Evolutionary conservation across 1,140 invertebrate genomes (phyloP), one percentile per base, ranked within the genome.

Genomic region (Paralvinella palmiformis): DNA sequence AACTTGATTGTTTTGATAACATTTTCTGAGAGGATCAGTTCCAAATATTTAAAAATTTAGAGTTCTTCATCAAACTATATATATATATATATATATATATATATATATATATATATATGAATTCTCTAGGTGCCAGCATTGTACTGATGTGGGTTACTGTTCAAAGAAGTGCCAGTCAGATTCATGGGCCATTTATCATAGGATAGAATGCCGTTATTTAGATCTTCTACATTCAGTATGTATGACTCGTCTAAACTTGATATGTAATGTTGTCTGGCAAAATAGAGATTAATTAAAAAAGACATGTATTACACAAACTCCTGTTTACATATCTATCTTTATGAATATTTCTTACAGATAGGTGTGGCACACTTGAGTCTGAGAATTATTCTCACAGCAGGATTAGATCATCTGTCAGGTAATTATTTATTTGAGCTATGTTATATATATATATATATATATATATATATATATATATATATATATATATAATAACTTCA

Each of bases 351-450:
- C 1, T 56, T 57, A 27, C 56, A 80, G 79, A 72, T 91, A 52
- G 90, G 90, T 10, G 88, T 91, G 67, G 88, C 86, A 32, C 88
- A 91, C 79, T 82, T 91, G 52, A 88, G 86, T 61, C 72, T 90
- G 36, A 85, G 88, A 79, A 84, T 86, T 48, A 77, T 88, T 22
- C 71, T 88, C 22, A 79, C 78, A 50, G 75, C 81, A 31, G 80
- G 80, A 59, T 41, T 76, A 20, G 27, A 70, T 3, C 69, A 67
- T 68, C 62, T 82, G 6, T 20, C 70, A 27, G 65, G 75, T 77
- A 65, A 63, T 63, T 64, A 24, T 53, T n/a, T 37, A 29, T 20
- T 52, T 7, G n/a, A n/a, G n/a, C n/a, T n/a, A n/a, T n/a, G n/a
- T n/a, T n/a, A n/a, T n/a, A n/a, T n/a, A n/a, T n/a, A 57, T 53